Percentiles rank a stretch among this genome's conserved stretches.
Conservation (phyloP, 2,113 vertebrate genomes). For the Varanus salvator region DNA sequence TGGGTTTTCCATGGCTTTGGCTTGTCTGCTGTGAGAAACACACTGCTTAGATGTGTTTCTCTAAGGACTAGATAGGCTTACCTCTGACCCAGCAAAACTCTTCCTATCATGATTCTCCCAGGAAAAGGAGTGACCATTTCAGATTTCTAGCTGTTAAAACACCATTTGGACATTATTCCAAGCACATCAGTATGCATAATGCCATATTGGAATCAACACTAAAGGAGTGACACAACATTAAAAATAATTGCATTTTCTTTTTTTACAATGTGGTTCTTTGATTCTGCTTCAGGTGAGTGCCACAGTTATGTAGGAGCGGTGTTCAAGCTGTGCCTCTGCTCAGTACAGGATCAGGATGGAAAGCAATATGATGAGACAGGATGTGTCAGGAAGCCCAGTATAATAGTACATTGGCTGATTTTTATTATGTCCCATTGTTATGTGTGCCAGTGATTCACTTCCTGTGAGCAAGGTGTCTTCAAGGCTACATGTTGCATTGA, state of each 20-base stretch:
- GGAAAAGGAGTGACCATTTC: not conserved
- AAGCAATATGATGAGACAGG: constrained; percentile 16
- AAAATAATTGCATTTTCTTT: not conserved
- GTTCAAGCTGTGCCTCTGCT: not conserved
- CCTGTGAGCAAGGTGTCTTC: not conserved
- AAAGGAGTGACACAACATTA: not conserved
- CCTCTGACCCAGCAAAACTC: too few species aligned
- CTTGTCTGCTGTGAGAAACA: too few species aligned
- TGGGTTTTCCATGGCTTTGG: too few species aligned
- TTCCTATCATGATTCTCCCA: too few species aligned
- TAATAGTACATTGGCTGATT: constrained; percentile 5
- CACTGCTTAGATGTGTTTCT: too few species aligned
- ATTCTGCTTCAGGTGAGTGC: too few species aligned
- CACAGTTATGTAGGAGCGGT: not conserved
- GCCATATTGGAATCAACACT: not conserved
- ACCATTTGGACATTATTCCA: not conserved
- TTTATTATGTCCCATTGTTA: constrained; percentile 25
- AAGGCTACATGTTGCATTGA: not conserved
- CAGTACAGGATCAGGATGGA: not conserved
- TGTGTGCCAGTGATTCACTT: constrained; percentile 45
- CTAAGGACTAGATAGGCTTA: too few species aligned
- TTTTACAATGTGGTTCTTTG: too few species aligned
- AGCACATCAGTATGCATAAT: not conserved
- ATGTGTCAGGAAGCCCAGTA: not conserved
- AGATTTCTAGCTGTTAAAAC: not conserved